phyloP scores from a whole-genome alignment of 2,888 invertebrate genomes.

The Epistrophe grossulariae region DNA sequence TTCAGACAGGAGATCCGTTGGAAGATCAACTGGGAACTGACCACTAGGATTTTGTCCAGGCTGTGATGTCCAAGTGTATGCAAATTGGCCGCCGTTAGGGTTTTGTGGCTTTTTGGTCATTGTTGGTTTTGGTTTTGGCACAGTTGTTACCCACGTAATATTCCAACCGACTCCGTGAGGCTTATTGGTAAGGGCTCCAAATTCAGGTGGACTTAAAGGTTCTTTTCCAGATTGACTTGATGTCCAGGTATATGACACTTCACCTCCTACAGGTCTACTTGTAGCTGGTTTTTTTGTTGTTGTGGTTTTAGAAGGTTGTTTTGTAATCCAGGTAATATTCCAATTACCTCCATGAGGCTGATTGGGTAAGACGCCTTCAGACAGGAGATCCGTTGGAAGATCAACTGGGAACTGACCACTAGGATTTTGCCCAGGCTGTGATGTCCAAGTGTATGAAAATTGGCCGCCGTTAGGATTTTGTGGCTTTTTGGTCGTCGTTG shows the following conservation, averaged over 20 bases:
- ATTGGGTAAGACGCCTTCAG: background rate
- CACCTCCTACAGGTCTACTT: too few species aligned
- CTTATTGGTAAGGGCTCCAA: background rate
- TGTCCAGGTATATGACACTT: too few species aligned
- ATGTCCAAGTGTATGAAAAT: background rate
- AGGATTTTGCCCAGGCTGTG: background rate
- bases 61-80: background rate
- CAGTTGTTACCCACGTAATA: background rate
- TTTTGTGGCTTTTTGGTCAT: too few species aligned
- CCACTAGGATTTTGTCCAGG: background rate
- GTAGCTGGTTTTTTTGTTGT: too few species aligned
- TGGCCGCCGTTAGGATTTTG: background rate
- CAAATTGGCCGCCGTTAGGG: too few species aligned
- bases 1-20: background rate
- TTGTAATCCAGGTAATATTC: too few species aligned
- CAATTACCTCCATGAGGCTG: too few species aligned
- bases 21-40: background rate
- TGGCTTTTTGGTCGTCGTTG: conserved; percentile 1
- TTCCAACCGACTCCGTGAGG: conserved; percentile 3
- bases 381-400: background rate
- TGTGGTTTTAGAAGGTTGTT: too few species aligned
- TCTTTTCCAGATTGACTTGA: background rate
- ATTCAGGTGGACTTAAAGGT: background rate
- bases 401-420: background rate
- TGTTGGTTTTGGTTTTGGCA: too few species aligned